phyloP scores from a whole-genome alignment of 2,888 invertebrate genomes.

The Drosophila ochracea region DNA sequence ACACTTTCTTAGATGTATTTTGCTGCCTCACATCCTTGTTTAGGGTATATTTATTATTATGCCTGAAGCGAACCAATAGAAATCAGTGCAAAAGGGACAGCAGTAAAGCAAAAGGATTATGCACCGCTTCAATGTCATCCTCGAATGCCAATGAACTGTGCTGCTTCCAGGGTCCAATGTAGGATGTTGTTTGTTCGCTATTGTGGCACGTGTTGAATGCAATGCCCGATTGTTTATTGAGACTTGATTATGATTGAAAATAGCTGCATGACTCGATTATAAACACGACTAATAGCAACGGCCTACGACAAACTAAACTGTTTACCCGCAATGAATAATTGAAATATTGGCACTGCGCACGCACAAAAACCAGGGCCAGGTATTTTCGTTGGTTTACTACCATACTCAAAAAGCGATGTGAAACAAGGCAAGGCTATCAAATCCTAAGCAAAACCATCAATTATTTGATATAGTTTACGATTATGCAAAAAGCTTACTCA shows the following conservation, averaged over 20 bases:
- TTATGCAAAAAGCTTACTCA: constrained; percentile 35
- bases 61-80: constrained; percentile 3
- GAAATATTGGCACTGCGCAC: constrained; percentile 36
- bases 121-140: constrained; percentile 34
- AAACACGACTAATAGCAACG: constrained; percentile 15
- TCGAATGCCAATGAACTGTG: constrained; percentile 43
- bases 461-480: constrained; percentile 11
- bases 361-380: constrained; percentile 46
- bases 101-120: constrained; percentile 34
- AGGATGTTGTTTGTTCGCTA: constrained; percentile 38
- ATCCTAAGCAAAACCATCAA: constrained; percentile 35
- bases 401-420: constrained; percentile 7
- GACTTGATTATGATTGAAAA: constrained; percentile 8
- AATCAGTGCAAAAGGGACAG: constrained; percentile 8
- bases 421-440: constrained; percentile 39
- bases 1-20: background rate
- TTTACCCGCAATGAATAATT: constrained; percentile 43
- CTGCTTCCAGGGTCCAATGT: constrained; percentile 11
- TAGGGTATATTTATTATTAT: constrained; percentile 18
- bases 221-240: constrained; percentile 6
- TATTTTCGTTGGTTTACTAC: constrained; percentile 17
- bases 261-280: constrained; percentile 27
- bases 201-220: constrained; percentile 41
- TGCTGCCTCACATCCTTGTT: background rate
- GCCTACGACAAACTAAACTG: constrained; percentile 24